Percentiles rank a stretch among this genome's conserved stretches.
These are phyloP conservation scores for Sebastiscus albofasciatus DNA, from an alignment of 2,797 vertebrate genomes.

Conservation along the genomic window DNA sequence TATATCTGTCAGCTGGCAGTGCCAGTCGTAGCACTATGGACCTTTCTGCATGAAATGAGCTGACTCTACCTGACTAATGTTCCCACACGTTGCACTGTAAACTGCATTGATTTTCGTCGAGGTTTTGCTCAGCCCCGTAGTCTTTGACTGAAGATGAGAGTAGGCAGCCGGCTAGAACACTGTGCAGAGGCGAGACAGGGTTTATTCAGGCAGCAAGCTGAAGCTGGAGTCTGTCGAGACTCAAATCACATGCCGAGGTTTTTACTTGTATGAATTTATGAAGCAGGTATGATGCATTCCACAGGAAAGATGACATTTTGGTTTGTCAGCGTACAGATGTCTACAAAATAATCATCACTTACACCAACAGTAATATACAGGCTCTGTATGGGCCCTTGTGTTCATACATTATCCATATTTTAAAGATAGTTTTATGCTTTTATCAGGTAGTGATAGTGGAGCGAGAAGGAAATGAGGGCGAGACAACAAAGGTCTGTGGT, in stretches of 20 bases:
- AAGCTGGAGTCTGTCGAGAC: background rate
- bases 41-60: slow-evolving; percentile 45
- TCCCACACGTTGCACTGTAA: slow-evolving; percentile 54
- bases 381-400: background rate
- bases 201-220: background rate
- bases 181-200: background rate
- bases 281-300: background rate
- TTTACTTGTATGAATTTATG: background rate
- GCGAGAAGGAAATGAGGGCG: background rate
- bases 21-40: slow-evolving; percentile 1
- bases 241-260: background rate
- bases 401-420: background rate
- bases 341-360: background rate
- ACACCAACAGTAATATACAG: background rate
- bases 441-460: background rate
- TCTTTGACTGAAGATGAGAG: slow-evolving; percentile 35
- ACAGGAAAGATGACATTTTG: background rate
- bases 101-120: slow-evolving; percentile 56
- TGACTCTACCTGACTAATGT: slow-evolving; percentile 51
- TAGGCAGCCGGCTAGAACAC: slow-evolving; percentile 3
- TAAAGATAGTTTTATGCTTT: background rate
- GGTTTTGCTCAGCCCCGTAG: slow-evolving; percentile 13
- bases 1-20: slow-evolving; percentile 46
- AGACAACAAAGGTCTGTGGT: background rate
- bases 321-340: background rate